These are phyloP conservation scores for Pararge aegeria DNA, from an alignment of 1,140 invertebrate species.

Conservation along the genomic window DNA sequence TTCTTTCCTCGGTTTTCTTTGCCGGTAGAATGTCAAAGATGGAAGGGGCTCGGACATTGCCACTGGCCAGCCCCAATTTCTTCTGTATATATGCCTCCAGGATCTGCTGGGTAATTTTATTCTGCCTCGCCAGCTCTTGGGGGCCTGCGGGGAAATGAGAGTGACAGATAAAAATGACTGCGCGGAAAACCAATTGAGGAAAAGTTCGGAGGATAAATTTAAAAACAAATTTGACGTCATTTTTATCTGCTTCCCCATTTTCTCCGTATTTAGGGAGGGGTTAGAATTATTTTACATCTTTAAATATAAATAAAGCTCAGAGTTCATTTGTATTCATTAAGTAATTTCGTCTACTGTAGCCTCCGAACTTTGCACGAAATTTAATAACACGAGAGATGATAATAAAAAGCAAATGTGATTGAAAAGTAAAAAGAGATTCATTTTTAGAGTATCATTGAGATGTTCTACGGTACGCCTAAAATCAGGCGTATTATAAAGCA, in stretches of 20 bases:
- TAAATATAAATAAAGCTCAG: not conserved
- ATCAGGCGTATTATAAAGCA: no score
- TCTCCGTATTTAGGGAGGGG: constrained; percentile 21
- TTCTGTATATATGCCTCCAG: constrained; percentile 85
- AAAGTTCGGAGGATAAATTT: constrained; percentile 38
- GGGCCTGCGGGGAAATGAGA: constrained; percentile 78
- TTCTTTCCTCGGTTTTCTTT: constrained; percentile 47
- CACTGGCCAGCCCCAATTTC: constrained; percentile 76
- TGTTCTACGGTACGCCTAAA: no score
- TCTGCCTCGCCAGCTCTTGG: constrained; percentile 84
- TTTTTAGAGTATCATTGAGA: no score
- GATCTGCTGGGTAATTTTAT: constrained; percentile 86
- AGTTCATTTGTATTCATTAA: not conserved
- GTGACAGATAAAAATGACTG: constrained; percentile 77
- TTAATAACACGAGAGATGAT: no score
- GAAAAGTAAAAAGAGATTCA: no score
- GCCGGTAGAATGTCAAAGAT: constrained; percentile 82
- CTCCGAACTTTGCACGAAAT: constrained; percentile 1
- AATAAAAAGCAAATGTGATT: no score
- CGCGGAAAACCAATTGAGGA: constrained; percentile 36
- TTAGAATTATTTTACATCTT: not conserved
- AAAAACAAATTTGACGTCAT: constrained; percentile 53
- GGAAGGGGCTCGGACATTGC: constrained; percentile 77
- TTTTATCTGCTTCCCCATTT: constrained; percentile 72
- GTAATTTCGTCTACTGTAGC: not conserved